These are phyloP conservation scores for Lonchura striata DNA, from an alignment of 2,113 vertebrate genomes.

Conservation along the genomic window DNA sequence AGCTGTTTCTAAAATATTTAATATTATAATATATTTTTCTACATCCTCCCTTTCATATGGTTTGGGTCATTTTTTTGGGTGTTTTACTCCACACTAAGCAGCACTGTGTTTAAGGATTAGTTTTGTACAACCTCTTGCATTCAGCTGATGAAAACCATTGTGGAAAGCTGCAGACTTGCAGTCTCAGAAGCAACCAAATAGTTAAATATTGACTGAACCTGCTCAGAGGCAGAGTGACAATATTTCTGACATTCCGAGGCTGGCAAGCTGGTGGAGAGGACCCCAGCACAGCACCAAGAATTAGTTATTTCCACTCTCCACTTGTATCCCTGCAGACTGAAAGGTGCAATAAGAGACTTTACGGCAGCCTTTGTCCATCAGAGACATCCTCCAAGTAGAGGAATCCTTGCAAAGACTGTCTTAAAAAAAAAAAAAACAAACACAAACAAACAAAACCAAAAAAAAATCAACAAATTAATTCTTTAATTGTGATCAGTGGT, in stretches of 20 bases:
- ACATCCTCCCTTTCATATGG: neutral
- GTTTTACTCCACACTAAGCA: neutral
- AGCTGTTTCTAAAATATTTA: neutral
- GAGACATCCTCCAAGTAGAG: neutral
- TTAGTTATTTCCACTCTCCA: neutral
- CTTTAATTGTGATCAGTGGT: neutral
- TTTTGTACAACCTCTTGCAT: neutral
- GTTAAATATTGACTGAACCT: neutral
- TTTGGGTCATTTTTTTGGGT: neutral
- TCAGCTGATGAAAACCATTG: neutral
- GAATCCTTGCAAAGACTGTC: neutral
- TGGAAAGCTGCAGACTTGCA: neutral
- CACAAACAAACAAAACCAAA: neutral
- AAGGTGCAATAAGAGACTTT: neutral
- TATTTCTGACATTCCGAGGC: neutral
- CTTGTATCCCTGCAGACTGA: neutral
- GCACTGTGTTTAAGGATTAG: neutral
- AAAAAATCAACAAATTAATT: neutral
- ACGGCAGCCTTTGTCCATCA: neutral
- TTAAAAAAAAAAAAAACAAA: neutral
- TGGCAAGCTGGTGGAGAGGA: neutral
- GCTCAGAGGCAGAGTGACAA: neutral
- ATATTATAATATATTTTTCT: neutral
- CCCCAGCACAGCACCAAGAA: neutral
- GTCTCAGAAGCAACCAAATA: neutral